Evolutionary conservation across 2,113 vertebrate species (phyloP).

Genomic region (Corvus hawaiiensis): DNA sequence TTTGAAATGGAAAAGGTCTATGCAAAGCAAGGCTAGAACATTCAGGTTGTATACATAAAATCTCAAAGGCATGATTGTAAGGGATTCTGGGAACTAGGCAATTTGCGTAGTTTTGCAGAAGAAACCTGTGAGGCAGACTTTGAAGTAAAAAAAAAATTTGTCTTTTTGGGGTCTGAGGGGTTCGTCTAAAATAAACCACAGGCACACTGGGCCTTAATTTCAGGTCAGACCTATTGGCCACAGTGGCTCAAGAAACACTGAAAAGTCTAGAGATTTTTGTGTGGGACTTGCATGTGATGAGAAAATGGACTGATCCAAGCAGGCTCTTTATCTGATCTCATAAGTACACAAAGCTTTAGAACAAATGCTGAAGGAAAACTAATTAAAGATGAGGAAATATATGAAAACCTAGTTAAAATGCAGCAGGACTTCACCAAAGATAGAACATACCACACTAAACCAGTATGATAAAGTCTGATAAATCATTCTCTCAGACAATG

Average conservation of each 20-base stretch:
- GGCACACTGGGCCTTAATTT: not conserved
- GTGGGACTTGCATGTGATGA: not conserved
- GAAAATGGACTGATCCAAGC: not conserved
- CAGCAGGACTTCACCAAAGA: not conserved
- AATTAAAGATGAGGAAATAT: not conserved
- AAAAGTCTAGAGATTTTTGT: not conserved
- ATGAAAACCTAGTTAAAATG: slow-evolving; percentile 10
- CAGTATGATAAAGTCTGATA: not conserved
- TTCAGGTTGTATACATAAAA: not conserved
- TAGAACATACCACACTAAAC: not conserved
- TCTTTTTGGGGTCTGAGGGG: not conserved
- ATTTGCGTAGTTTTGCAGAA: not conserved
- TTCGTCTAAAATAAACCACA: not conserved
- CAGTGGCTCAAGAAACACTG: not conserved
- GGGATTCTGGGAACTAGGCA: not conserved
- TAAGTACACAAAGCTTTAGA: not conserved
- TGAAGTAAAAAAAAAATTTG: not conserved
- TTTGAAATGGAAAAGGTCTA: not conserved
- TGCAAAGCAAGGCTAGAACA: not conserved
- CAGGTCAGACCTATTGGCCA: not conserved
- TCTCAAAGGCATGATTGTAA: not conserved
- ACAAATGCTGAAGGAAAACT: not conserved
- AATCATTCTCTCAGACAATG: slow-evolving; percentile 5
- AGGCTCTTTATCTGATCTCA: not conserved
- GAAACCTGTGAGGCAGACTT: not conserved